A percentile compares a stretch with the other conserved stretches of the same genome.
Conservation (phyloP, 53 echinoderm and acorn worm species). For the Mesocentrotus franciscanus region DNA sequence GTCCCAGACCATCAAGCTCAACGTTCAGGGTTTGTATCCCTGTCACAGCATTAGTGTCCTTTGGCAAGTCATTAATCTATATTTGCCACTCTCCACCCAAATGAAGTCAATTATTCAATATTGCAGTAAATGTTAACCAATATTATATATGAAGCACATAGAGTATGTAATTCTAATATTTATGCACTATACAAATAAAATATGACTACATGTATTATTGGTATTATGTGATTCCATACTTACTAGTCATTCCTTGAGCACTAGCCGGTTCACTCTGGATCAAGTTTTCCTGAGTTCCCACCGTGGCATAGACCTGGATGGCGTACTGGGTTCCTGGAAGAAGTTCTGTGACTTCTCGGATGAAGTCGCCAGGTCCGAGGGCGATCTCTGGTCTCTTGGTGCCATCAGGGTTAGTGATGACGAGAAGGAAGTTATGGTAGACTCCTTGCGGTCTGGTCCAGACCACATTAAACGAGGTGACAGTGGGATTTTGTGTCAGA, state of each 20-base stretch:
- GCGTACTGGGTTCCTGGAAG: constrained; percentile 64
- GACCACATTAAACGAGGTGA: constrained; percentile 63
- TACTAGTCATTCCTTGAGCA: constrained; percentile 14
- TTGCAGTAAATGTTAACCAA: no score
- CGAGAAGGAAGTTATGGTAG: constrained; percentile 64
- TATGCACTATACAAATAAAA: no score
- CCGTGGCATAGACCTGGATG: constrained; percentile 66
- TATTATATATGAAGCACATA: no score
- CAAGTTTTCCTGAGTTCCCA: constrained; percentile 44
- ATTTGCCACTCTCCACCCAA: no score
- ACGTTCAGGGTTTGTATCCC: no score
- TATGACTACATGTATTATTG: no score
- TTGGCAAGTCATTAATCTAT: no score
- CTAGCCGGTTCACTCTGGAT: constrained; percentile 15
- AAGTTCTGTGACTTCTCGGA: constrained; percentile 39
- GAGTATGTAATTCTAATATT: no score
- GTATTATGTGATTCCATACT: neutral
- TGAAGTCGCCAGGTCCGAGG: neutral
- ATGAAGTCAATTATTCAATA: no score
- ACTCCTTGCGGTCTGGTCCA: constrained; percentile 63
- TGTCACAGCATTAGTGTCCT: no score
- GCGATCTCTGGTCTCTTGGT: constrained; percentile 1
- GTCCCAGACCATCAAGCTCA: no score
- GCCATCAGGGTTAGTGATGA: constrained; percentile 66
- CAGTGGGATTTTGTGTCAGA: constrained; percentile 17